Evolutionary conservation across 2,888 invertebrate genomes (phyloP).

Genomic region (Melieria omissa): DNA sequence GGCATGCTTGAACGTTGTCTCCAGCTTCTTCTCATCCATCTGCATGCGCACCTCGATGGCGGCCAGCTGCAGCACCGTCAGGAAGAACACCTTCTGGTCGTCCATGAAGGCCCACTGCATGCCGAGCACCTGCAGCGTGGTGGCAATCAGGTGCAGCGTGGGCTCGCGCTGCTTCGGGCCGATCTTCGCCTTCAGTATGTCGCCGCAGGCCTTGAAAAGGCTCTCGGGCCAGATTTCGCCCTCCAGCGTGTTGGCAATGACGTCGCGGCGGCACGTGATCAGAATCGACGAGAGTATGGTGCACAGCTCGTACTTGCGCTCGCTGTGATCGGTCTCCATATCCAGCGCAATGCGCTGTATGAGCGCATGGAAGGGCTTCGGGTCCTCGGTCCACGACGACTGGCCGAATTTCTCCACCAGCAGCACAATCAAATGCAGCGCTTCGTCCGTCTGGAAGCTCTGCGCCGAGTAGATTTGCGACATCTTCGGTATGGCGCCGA

Average conservation of each 20-base stretch:
- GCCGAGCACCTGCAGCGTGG: conserved; percentile 82
- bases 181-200: conserved; percentile 87
- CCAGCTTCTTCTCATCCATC: conserved; percentile 85
- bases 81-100: conserved; percentile 83
- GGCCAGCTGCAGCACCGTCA: conserved; percentile 85
- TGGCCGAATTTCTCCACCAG: conserved; percentile 79
- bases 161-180: conserved; percentile 90
- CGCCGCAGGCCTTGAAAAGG: conserved; percentile 83
- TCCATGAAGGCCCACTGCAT: conserved; percentile 86
- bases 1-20: conserved; percentile 80
- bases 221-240: conserved; percentile 86
- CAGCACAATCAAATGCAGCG: conserved; percentile 81
- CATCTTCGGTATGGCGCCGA: conserved; percentile 83
- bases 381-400: conserved; percentile 80
- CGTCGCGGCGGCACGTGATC: conserved; percentile 77
- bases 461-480: conserved; percentile 88
- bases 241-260: conserved; percentile 73
- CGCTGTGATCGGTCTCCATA: conserved; percentile 89
- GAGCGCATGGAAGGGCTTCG: conserved; percentile 82
- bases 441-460: conserved; percentile 90
- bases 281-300: conserved; percentile 80
- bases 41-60: conserved; percentile 96
- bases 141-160: conserved; percentile 84
- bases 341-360: conserved; percentile 86
- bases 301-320: conserved; percentile 89